phyloP scores from a whole-genome alignment of 2,797 vertebrate genomes.

The Pterois miles region DNA sequence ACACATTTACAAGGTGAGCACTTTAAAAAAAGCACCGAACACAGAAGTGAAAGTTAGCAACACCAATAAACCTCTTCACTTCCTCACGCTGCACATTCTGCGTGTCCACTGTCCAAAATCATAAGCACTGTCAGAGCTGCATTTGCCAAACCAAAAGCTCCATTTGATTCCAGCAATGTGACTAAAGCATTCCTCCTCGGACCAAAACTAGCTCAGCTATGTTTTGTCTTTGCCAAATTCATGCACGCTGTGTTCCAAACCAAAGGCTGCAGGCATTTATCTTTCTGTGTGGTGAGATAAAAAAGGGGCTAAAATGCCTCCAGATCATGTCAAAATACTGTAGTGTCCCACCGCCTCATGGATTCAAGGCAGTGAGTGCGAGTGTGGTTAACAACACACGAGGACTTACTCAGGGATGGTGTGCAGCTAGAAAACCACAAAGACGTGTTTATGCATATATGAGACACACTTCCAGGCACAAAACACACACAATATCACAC shows the following conservation, averaged over 20 bases:
- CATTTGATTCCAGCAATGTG: conserved; percentile 55
- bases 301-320: conserved; percentile 33
- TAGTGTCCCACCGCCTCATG: conserved; percentile 2
- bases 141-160: conserved; percentile 65
- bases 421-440: conserved; percentile 38
- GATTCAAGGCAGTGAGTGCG: conserved; percentile 12
- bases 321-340: conserved; percentile 11
- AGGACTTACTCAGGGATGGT: conserved; percentile 22
- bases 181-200: conserved; percentile 65
- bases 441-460: conserved; percentile 25
- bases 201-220: conserved; percentile 75
- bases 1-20: not conserved
- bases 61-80: conserved; percentile 4
- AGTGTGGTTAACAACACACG: conserved; percentile 24
- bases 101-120: conserved; percentile 25
- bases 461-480: not conserved
- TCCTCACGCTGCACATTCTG: conserved; percentile 17
- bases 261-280: conserved; percentile 43
- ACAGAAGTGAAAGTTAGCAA: not conserved
- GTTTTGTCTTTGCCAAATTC: conserved; percentile 47
- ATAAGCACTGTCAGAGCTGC: not conserved
- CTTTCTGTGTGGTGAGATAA: conserved; percentile 36
- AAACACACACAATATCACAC: conserved; percentile 13
- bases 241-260: conserved; percentile 40
- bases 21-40: not conserved